Percentiles rank a stretch among this genome's conserved stretches.
Evolutionary conservation across 2,797 vertebrate genomes (phyloP).

Genomic region (Zenarchopterus dispar): DNA sequence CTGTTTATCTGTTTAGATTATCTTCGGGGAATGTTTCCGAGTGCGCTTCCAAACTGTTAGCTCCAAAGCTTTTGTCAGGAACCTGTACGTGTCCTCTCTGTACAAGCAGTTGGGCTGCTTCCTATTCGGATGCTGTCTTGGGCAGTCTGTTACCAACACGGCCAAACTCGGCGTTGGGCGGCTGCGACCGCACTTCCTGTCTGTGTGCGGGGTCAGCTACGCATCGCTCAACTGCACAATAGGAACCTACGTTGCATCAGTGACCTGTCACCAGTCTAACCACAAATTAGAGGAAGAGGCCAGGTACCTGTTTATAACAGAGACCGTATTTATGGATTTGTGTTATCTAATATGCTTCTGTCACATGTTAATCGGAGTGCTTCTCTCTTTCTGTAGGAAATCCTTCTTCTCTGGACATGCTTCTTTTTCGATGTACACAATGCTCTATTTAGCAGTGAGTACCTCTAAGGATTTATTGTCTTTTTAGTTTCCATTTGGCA

Average conservation of each 20-base stretch:
- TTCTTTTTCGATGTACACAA: constrained; percentile 79
- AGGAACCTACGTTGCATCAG: constrained; percentile 63
- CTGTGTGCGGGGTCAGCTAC: constrained; percentile 70
- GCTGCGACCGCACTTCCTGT: constrained; percentile 79
- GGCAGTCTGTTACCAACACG: constrained; percentile 78
- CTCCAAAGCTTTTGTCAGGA: constrained; percentile 66
- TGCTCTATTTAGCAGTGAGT: constrained; percentile 82
- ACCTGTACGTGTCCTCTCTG: constrained; percentile 66
- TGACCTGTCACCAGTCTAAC: constrained; percentile 63
- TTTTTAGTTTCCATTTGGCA: constrained; percentile 37
- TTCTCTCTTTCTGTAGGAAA: constrained; percentile 70
- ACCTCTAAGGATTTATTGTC: constrained; percentile 15
- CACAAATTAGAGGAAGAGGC: constrained; percentile 65
- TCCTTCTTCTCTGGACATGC: constrained; percentile 82
- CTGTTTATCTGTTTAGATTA: constrained; percentile 59
- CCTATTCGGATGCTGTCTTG: constrained; percentile 71
- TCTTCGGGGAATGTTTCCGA: constrained; percentile 70
- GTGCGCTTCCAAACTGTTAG: constrained; percentile 50
- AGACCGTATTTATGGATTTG: background rate
- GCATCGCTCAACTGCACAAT: constrained; percentile 69
- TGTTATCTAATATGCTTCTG: background rate
- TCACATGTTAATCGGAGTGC: constrained; percentile 19
- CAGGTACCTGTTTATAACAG: constrained; percentile 59
- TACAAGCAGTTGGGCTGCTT: constrained; percentile 80
- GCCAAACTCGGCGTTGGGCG: constrained; percentile 79